Base-by-base conservation (phyloP, 2,113 vertebrate species). In the Engraulis encrasicolus region DNA sequence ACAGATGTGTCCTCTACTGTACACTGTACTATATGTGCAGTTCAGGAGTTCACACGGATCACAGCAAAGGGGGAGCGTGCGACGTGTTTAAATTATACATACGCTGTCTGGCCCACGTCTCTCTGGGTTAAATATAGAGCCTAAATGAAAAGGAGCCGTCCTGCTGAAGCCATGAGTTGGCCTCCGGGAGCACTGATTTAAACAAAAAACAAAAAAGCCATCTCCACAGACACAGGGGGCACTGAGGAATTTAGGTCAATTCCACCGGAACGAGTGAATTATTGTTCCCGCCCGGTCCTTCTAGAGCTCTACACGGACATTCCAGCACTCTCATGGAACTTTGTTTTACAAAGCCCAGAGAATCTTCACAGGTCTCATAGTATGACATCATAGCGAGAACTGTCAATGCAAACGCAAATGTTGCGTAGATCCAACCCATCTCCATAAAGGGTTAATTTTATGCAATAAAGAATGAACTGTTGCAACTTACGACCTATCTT, bases 51-150 rank as follows among this genome's bases (percentile, higher is more conserved):
- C 27, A 74, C 11, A 3, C 3, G 40, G 3, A 45, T 3, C 40
- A 45, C 40, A n/a, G n/a, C n/a, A n/a, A n/a, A n/a, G n/a, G 40
- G 4, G 5, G 61, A 71, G 23, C 12, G 23, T 1, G 12, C 66
- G 18, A 31, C 31, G 66, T 34, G 66, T 74, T 74, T 74, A 74
- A 74, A 74, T 74, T 74, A 74, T 74, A 74, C 66, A 74, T 74
- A 74, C 2, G 27, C 66, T 34, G 66, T 74, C 66, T 17, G 27
- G n/a, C 15, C 31, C 34, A 31, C 31, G 27, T 27, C 66, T 74
- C 66, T 34, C 40, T 45, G 31, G 27, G 31, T 74, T 74, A 74
- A 74, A 74, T 34, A 3, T 74, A 74, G 66, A 74, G 23, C 66
- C 0, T 74, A 74, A 74, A 74, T 74, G 66, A 15, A 74, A 74